Base-by-base conservation (phyloP, 2,888 invertebrate genomes). In the Deroplatys truncata region DNA sequence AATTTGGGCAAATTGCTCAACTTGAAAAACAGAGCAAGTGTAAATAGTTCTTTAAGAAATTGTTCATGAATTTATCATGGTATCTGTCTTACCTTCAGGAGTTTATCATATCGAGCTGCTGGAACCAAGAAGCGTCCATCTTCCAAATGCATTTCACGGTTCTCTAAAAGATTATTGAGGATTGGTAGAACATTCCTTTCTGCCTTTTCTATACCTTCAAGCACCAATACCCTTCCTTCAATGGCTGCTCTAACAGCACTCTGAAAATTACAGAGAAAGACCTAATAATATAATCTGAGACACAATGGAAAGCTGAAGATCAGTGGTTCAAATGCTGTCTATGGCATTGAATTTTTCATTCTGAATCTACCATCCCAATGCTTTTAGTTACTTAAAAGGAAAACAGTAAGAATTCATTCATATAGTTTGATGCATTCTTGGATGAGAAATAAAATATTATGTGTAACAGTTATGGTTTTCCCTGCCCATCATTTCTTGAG, bases 81-180 rank as follows among this genome's bases (percentile, higher is more conserved):
- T 20, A 20, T 20, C 20, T 72, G 7, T 20, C 91, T 92, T 92
- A 98, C 98, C 95, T 97, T 93, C 25, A 98, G 93, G 28, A 99
- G 94, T 93, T 97, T 97, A 92, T 99, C 99, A 92, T 98, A 99
- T 94, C 98, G 96, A 7, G 96, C 94, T 15, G 98, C 97, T 0
- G 98, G 97, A 93, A 99, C 97, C 83, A 99, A 94, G 93, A 99
- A 98, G 92, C 98, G 94, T 0, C 99, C 99, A 94, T 99, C 99
- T 94, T 99, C 99, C 90, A 99, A 94, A 93, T 99, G 98, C 99
- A 99, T 99, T 94, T 99, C 99, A 89, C 99, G 95, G 93, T 99
- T 99, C 94, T 99, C 99, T 88, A 99, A 94, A 89, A 99, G 94
- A 94, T 99, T 99, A 93, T 99, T 99, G 84, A 99, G 94, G 86